Evolutionary conservation across 1,140 invertebrate genomes (phyloP), one percentile per base, ranked within the genome.

Genomic region (Potamilus streckersoni): DNA sequence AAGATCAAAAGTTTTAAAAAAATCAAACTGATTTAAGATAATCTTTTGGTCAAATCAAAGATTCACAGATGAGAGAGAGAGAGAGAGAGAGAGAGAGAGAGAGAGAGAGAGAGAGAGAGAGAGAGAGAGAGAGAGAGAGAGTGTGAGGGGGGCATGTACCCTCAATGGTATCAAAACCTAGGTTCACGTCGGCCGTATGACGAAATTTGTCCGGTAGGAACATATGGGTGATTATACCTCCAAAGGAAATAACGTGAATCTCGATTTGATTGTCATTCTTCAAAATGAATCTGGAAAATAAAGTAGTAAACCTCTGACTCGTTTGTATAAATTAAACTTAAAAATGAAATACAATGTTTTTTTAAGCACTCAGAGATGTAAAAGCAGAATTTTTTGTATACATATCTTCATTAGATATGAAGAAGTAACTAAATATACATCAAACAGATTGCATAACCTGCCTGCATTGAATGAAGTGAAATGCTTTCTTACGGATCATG

Each of bases 61-160:
- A 73, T 60, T 74, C 70, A 74, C 62, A 77, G 49, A 2, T 31
- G 27, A 77, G 72, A 78, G 57, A 78, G 73, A 78, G 63, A 76
- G 73, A 78, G 49, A 75, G 76, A 78, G 63, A 78, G 76, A 78
- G 63, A 78, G 76, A 78, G 63, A 78, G 76, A 78, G 63, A 78
- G 76, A 78, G 69, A 76, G 74, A 76, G 69, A 76, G 74, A 76
- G 69, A 76, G 69, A 73, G 57, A 76, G 74, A 76, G 23, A 71
- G 69, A 73, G 64, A 78, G 76, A 73, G 64, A 78, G 70, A 71
- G 61, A 76, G 73, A 75, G 61, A 79, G 73, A 75, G 62, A 80
- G 62, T 76, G 57, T 70, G 23, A 71, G 59, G 38, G 14, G 62
- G 62, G 38, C 4, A 49, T 49, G 38, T 76, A 76, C 74, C 74